phyloP scores from a whole-genome alignment of 2,888 invertebrate species.

The Romanomermis culicivorax region DNA sequence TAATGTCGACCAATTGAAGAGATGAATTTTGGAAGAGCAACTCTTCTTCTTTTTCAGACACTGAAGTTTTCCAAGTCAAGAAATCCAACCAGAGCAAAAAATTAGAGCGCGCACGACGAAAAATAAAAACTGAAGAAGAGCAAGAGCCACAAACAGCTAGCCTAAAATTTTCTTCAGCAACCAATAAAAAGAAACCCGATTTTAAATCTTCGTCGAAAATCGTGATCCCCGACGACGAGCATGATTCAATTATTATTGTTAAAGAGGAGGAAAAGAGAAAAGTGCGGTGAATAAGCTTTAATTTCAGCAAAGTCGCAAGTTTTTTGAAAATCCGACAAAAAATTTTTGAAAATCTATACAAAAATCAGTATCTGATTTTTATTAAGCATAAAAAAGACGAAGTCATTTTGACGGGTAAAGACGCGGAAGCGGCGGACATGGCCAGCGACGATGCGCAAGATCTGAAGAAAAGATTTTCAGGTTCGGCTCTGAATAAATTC shows the following conservation, averaged over 20 bases:
- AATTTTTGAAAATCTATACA: no score
- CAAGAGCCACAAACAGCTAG: no score
- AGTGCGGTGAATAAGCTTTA: conserved; percentile 16
- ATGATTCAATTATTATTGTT: conserved; percentile 30
- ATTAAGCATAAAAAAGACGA: not conserved
- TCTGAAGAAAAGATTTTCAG: not conserved
- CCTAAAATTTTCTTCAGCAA: no score
- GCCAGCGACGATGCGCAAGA: conserved; percentile 33
- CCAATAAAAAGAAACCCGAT: no score
- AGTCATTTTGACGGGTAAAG: conserved; percentile 45
- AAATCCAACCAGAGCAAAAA: conserved; percentile 75
- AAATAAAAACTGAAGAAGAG: not conserved
- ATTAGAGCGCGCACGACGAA: conserved; percentile 18
- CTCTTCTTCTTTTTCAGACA: not conserved
- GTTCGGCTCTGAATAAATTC: no score
- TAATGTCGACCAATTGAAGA: not conserved
- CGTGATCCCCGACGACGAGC: not conserved
- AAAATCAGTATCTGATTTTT: not conserved
- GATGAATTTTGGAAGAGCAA: not conserved
- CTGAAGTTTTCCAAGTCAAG: conserved; percentile 74
- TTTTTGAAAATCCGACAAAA: not conserved
- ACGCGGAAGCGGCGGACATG: conserved; percentile 39
- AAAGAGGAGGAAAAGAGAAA: conserved; percentile 23
- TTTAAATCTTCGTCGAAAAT: not conserved
- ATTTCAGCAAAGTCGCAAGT: no score